Conservation (phyloP, 2,888 invertebrate species). For the Spilarctia lutea region DNA sequence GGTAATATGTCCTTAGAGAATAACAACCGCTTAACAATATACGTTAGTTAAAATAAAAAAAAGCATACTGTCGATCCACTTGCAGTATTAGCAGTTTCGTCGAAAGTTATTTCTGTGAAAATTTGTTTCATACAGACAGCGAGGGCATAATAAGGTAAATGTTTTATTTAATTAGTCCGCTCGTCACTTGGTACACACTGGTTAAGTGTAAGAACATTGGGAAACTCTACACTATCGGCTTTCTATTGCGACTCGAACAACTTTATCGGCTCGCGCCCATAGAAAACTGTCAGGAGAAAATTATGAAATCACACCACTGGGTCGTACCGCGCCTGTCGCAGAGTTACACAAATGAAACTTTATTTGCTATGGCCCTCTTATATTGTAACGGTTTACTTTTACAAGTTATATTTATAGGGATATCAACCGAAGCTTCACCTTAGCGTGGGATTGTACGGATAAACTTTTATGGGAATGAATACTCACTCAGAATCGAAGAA, state of each 20-base stretch:
- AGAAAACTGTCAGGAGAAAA: conserved; percentile 77
- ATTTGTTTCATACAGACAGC: background rate
- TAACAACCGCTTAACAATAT: conserved; percentile 27
- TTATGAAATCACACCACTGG: conserved; percentile 70
- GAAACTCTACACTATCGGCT: conserved; percentile 78
- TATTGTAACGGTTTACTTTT: conserved; percentile 52
- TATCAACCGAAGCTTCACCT: conserved; percentile 45
- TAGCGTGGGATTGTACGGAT: conserved; percentile 47
- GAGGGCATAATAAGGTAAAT: background rate
- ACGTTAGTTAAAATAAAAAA: conserved; percentile 29
- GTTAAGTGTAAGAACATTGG: conserved; percentile 70
- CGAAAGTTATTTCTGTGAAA: background rate
- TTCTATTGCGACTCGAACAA: conserved; percentile 72
- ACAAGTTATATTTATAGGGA: conserved; percentile 43
- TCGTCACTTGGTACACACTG: conserved; percentile 54
- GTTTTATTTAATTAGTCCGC: conserved; percentile 34
- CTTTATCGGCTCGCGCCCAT: conserved; percentile 73
- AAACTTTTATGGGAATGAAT: conserved; percentile 45
- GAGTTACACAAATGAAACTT: conserved; percentile 51
- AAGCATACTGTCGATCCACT: conserved; percentile 37
- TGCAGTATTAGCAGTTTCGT: conserved; percentile 27
- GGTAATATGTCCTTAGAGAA: conserved; percentile 13
- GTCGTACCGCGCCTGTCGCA: conserved; percentile 40
- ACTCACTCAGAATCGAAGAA: conserved; percentile 45
- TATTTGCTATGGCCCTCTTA: conserved; percentile 47